Evolutionary conservation across 1,140 invertebrate species (phyloP).

Genomic region (Epicauta chinensis): DNA sequence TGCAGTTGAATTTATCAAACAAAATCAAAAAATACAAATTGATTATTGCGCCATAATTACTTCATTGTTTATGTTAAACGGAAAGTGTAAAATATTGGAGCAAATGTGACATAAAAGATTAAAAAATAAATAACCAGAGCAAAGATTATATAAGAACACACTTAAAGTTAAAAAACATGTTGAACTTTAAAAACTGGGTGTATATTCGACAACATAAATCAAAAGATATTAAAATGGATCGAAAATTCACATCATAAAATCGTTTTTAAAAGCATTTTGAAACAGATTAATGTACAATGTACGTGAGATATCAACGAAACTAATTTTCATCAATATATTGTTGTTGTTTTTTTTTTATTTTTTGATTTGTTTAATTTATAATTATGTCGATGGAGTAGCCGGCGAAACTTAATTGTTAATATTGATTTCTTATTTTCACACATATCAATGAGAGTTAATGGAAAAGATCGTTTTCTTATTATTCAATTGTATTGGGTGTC

Average conservation of each 20-base stretch:
- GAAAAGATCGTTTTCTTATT: no score
- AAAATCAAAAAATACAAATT: constrained; percentile 9
- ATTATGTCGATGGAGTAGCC: neutral
- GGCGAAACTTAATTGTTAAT: neutral
- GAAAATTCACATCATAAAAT: constrained; percentile 12
- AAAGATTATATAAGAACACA: constrained; percentile 16
- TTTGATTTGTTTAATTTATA: neutral
- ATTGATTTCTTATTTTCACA: neutral
- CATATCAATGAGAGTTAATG: constrained; percentile 4
- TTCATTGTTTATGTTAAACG: constrained; percentile 16
- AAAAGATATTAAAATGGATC: constrained; percentile 16
- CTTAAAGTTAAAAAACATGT: constrained; percentile 15
- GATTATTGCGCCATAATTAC: constrained; percentile 12
- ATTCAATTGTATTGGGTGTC: no score
- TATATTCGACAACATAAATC: constrained; percentile 13
- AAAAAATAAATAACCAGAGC: constrained; percentile 13
- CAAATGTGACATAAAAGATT: constrained; percentile 16
- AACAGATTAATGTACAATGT: neutral
- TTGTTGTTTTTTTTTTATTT: neutral
- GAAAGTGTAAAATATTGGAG: constrained; percentile 13
- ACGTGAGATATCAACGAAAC: no score
- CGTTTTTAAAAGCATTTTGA: constrained; percentile 13
- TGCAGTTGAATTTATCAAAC: no score
- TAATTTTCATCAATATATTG: no score
- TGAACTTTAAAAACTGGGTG: constrained; percentile 16